These are phyloP conservation scores for Nasonia giraulti DNA, from an alignment of 1,140 invertebrate genomes.

Conservation along the genomic window DNA sequence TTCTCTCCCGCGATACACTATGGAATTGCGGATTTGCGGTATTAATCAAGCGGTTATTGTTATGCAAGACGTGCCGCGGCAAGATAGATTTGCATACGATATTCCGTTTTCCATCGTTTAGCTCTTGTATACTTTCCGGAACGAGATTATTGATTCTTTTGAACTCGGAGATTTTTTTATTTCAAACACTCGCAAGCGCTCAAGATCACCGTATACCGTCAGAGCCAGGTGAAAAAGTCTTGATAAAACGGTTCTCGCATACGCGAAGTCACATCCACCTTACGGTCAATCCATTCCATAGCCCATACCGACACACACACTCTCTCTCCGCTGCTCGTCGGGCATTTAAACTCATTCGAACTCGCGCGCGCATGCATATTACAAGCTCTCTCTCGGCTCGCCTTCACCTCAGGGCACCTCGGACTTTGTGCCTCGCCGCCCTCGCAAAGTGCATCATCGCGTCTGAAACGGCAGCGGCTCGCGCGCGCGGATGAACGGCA, in stretches of 20 bases:
- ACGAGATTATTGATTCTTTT: no score
- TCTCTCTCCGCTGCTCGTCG: no score
- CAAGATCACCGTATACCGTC: no score
- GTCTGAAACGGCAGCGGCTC: neutral
- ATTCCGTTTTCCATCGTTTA: neutral
- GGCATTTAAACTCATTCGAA: conserved; percentile 23
- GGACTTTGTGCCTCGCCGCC: neutral
- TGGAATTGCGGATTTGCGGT: neutral
- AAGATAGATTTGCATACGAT: neutral
- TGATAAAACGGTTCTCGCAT: neutral
- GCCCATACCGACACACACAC: neutral
- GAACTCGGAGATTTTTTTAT: no score
- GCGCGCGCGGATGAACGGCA: conserved; percentile 29
- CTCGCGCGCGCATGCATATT: neutral
- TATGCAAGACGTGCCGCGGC: neutral
- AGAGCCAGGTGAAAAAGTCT: neutral
- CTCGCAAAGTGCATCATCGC: neutral
- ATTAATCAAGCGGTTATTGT: neutral
- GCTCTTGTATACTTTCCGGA: neutral
- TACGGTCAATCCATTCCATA: neutral
- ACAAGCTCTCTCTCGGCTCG: neutral
- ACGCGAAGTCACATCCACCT: neutral
- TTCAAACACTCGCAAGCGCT: no score
- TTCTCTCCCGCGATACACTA: neutral
- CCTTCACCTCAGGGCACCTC: neutral